A percentile compares a stretch with the other conserved stretches of the same genome.
Evolutionary conservation across 1,140 invertebrate species (phyloP).

Genomic region (Bombus sibiricus): DNA sequence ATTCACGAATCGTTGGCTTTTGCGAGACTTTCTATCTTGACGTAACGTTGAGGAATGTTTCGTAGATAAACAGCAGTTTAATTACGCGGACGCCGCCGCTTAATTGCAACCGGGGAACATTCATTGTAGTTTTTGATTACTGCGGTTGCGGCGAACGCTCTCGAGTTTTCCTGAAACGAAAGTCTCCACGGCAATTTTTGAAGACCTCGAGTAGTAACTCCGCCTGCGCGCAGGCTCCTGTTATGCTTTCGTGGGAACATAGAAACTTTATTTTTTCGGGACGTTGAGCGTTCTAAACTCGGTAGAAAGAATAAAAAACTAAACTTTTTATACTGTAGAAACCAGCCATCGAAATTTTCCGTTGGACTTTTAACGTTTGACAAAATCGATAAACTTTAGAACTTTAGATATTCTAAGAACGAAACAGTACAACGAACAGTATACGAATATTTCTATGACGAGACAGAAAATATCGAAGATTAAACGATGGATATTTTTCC

Average conservation of each 20-base stretch:
- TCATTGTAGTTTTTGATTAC: slow-evolving; percentile 52
- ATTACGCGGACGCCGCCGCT: slow-evolving; percentile 42
- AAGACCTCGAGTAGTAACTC: neutral
- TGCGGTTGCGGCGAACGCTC: slow-evolving; percentile 21
- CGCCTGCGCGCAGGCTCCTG: neutral
- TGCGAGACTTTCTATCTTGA: slow-evolving; percentile 8
- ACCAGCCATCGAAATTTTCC: neutral
- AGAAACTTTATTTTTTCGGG: neutral
- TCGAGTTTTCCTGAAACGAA: slow-evolving; percentile 27
- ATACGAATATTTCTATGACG: no score
- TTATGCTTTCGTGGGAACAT: neutral
- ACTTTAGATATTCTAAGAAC: neutral
- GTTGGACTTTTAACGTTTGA: neutral
- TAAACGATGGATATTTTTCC: neutral
- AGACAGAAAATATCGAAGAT: neutral
- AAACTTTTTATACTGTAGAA: neutral
- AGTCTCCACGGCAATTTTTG: slow-evolving; percentile 4
- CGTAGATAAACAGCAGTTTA: slow-evolving; percentile 35
- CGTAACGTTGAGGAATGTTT: slow-evolving; percentile 6
- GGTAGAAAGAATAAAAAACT: neutral
- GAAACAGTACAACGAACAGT: neutral
- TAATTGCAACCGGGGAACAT: slow-evolving; percentile 30
- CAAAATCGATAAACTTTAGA: neutral
- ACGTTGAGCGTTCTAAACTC: neutral
- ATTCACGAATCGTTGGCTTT: no score